Evolutionary conservation across 2,113 vertebrate genomes (phyloP).

Genomic region (Podarcis cretensis): DNA sequence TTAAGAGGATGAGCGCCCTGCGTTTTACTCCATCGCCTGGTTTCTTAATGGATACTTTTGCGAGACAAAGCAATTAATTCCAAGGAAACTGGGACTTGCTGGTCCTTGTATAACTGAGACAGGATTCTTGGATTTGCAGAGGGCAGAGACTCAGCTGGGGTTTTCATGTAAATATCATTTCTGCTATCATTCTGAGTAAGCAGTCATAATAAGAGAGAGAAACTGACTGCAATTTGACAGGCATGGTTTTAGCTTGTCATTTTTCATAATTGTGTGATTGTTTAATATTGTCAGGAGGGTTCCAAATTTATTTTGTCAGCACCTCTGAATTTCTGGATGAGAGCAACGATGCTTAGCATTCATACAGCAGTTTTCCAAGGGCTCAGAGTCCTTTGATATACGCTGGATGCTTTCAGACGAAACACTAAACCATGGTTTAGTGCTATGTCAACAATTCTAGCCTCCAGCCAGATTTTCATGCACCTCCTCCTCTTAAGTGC

Average conservation of each 20-base stretch:
- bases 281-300: not conserved
- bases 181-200: not conserved
- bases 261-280: not conserved
- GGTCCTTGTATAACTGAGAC: not conserved
- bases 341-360: not conserved
- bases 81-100: slow-evolving; percentile 11
- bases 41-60: slow-evolving; percentile 32
- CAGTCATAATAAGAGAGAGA: not conserved
- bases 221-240: not conserved
- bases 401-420: not conserved
- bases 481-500: too few species aligned
- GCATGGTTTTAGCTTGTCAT: not conserved
- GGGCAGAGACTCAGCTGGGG: accelerated
- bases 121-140: not conserved
- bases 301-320: not conserved
- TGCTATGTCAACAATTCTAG: not conserved
- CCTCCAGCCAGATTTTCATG: too few species aligned
- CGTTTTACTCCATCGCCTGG: slow-evolving; percentile 14
- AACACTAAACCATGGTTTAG: not conserved
- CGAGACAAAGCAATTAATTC: slow-evolving; percentile 46
- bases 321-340: not conserved
- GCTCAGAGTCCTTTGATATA: not conserved
- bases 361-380: not conserved
- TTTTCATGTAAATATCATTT: not conserved
- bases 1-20: slow-evolving; percentile 8